These are phyloP conservation scores for Cepaea nemoralis DNA, from an alignment of 1,140 invertebrate species.

Conservation along the genomic window DNA sequence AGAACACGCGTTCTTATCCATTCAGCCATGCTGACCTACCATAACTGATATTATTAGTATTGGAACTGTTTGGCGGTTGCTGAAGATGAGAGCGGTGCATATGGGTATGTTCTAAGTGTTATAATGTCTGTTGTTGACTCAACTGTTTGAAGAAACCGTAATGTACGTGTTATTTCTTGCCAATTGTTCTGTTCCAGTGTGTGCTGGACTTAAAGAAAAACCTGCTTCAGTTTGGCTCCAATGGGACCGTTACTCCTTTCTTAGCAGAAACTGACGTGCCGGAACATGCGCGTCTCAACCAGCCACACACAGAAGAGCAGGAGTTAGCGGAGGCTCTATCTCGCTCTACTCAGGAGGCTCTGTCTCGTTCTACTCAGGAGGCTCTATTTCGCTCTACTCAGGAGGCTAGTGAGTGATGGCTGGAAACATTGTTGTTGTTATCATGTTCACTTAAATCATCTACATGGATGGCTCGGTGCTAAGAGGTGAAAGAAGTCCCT, in stretches of 20 bases:
- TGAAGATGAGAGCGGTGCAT: too few relatives aligned
- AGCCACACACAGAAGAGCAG: conserved; percentile 74
- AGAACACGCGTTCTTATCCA: too few relatives aligned
- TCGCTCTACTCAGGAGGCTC: conserved; percentile 61
- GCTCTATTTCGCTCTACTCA: conserved; percentile 70
- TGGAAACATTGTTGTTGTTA: too few relatives aligned
- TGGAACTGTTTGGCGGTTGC: too few relatives aligned
- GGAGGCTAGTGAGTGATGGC: too few relatives aligned
- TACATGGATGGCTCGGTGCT: too few relatives aligned
- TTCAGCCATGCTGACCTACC: too few relatives aligned
- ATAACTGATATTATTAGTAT: too few relatives aligned
- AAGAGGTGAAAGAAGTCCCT: too few relatives aligned
- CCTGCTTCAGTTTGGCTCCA: conserved; percentile 15
- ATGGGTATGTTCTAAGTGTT: too few relatives aligned
- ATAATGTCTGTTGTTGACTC: too few relatives aligned
- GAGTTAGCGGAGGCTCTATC: conserved; percentile 77
- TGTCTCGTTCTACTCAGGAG: conserved; percentile 70
- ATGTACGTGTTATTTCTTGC: background rate
- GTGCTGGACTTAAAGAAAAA: conserved; percentile 26
- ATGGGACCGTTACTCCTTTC: conserved; percentile 16
- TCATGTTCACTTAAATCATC: too few relatives aligned
- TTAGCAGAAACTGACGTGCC: conserved; percentile 23
- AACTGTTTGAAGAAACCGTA: background rate
- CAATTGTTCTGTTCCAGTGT: conserved; percentile 22
- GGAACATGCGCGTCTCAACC: conserved; percentile 37